Evolutionary conservation across 2,888 invertebrate genomes (phyloP).

Genomic region (Girardia tigrina): DNA sequence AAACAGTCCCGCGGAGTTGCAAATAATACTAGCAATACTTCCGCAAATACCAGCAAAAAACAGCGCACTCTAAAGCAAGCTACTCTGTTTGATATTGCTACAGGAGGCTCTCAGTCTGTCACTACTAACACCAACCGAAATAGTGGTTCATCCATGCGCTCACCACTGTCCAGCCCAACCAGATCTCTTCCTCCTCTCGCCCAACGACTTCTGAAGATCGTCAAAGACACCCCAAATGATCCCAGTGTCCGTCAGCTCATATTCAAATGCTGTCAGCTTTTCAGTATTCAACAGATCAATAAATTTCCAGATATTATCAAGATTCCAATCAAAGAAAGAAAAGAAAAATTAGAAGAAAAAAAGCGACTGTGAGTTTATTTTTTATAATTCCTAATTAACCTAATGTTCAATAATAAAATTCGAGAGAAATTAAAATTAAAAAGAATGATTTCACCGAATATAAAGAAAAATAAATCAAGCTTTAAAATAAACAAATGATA

Average conservation of each 20-base stretch:
- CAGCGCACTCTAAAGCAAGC: conserved; percentile 42
- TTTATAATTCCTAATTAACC: not conserved
- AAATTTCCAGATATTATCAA: not conserved
- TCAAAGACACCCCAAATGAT: not conserved
- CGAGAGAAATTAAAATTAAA: too few relatives aligned
- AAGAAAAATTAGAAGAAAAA: conserved; percentile 20
- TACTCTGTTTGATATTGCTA: conserved; percentile 42
- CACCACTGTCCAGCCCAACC: not conserved
- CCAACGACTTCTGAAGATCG: not conserved
- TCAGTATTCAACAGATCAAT: not conserved
- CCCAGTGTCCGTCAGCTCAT: not conserved
- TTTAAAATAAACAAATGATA: too few relatives aligned
- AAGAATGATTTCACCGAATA: too few relatives aligned
- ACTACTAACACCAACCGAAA: not conserved
- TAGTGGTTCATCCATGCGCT: not conserved
- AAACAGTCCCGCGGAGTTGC: not conserved
- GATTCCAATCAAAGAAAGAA: not conserved
- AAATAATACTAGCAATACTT: not conserved
- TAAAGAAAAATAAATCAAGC: too few relatives aligned
- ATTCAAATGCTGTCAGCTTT: not conserved
- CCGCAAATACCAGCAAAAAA: not conserved
- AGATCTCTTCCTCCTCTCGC: not conserved
- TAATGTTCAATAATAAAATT: too few relatives aligned
- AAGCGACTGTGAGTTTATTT: conserved; percentile 1
- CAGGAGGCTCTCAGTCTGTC: not conserved